A percentile compares a stretch with the other conserved stretches of the same genome.
phyloP scores from a whole-genome alignment of 2,113 vertebrate species.

The Cricetomys ansorgei region DNA sequence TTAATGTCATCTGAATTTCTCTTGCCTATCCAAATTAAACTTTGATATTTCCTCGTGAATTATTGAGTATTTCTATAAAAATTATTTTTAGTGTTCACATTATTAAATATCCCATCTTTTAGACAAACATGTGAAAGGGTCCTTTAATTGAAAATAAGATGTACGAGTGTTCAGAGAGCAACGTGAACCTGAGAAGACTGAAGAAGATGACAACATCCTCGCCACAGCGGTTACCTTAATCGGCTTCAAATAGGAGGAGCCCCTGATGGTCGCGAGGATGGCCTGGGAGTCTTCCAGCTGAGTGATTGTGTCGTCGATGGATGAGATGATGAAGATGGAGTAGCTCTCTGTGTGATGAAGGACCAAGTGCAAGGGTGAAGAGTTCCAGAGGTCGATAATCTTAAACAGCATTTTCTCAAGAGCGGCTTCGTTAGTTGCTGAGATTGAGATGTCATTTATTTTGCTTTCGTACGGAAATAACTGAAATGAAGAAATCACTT shows the following conservation, averaged over 20 bases:
- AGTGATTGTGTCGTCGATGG: conserved; percentile 79
- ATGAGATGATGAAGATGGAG: conserved; percentile 80
- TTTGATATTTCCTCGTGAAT: neutral
- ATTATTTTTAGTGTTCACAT: neutral
- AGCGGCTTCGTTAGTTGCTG: conserved; percentile 83
- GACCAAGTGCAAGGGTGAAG: conserved; percentile 81
- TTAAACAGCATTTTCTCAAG: conserved; percentile 84
- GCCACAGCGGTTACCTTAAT: conserved; percentile 81
- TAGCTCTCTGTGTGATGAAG: conserved; percentile 71
- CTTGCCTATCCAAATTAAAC: neutral
- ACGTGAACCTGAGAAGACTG: neutral
- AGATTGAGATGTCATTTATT: conserved; percentile 82
- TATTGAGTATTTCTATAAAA: neutral
- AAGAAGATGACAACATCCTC: neutral
- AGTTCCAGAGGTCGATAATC: conserved; percentile 81
- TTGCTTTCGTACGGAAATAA: conserved; percentile 80
- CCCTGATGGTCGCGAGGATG: conserved; percentile 81
- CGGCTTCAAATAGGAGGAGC: conserved; percentile 81
- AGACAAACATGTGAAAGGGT: neutral
- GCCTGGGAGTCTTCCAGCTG: conserved; percentile 85
- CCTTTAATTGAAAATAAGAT: neutral
- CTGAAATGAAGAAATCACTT: conserved; percentile 63
- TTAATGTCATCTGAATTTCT: neutral
- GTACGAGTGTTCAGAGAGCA: neutral
- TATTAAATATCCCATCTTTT: conserved; percentile 22